Evolutionary conservation across 35 echinoderm and acorn worm species (phyloP).

Genomic region (Ptychodera flava): DNA sequence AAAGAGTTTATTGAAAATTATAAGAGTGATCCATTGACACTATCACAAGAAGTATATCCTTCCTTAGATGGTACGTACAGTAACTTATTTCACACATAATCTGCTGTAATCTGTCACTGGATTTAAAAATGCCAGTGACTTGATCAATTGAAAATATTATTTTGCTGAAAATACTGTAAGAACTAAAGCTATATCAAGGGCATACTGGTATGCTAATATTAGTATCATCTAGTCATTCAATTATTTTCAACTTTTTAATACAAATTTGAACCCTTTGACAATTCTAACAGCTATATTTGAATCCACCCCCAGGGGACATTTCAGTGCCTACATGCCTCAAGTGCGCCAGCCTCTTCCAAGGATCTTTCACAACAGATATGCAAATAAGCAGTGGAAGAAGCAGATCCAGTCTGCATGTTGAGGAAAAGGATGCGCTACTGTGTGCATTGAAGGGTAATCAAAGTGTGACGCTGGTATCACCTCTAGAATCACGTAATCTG

Average conservation of each 20-base stretch:
- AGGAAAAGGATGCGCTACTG: not conserved
- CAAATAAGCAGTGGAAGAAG: not conserved
- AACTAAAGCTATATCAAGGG: too few species aligned
- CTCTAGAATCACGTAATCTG: not conserved
- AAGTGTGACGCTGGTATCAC: not conserved
- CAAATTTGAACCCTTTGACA: too few species aligned
- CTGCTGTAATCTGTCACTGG: too few species aligned
- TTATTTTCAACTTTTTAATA: too few species aligned
- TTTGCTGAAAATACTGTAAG: too few species aligned
- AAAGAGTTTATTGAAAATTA: not conserved
- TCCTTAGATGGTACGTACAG: not conserved
- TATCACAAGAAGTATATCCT: not conserved
- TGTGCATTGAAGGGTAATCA: not conserved
- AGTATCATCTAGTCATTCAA: too few species aligned
- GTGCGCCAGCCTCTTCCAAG: not conserved
- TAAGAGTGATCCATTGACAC: not conserved
- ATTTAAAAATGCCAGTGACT: too few species aligned
- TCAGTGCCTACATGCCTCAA: not conserved
- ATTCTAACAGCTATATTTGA: too few species aligned
- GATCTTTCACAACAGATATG: not conserved
- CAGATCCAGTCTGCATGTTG: not conserved
- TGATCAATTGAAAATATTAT: too few species aligned
- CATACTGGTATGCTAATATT: too few species aligned
- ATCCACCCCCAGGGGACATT: not conserved
- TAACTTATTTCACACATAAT: too few species aligned